Evolutionary conservation across 2,113 vertebrate genomes (phyloP).

Genomic region (Crypturellus undulatus): DNA sequence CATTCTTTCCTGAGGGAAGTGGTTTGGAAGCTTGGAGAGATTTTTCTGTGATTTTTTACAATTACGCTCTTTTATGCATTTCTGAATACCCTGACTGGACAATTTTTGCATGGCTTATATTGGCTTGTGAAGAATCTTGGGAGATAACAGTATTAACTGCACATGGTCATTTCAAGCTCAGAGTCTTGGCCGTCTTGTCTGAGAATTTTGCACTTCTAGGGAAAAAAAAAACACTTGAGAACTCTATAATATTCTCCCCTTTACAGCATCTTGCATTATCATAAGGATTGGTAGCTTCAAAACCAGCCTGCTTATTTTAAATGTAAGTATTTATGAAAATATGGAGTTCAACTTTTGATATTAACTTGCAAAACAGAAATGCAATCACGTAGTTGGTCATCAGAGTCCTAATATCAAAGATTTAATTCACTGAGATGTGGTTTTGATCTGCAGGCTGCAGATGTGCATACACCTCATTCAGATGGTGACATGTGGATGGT

Average conservation of each 20-base stretch:
- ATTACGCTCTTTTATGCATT: slow-evolving; percentile 42
- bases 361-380: not conserved
- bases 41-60: slow-evolving; percentile 63
- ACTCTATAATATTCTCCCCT: not conserved
- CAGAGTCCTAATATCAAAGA: not conserved
- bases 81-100: slow-evolving; percentile 58
- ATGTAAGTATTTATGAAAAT: not conserved
- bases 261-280: not conserved
- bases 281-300: not conserved
- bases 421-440: not conserved
- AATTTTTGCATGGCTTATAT: slow-evolving; percentile 49
- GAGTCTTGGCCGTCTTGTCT: not conserved
- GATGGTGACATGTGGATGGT: slow-evolving; percentile 13
- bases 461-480: not conserved
- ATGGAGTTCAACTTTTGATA: not conserved
- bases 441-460: not conserved
- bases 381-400: not conserved
- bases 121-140: slow-evolving; percentile 56
- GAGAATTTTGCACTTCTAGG: not conserved
- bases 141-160: slow-evolving; percentile 40
- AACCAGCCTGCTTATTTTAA: not conserved
- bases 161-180: slow-evolving; percentile 43
- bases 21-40: not conserved
- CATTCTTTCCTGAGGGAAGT: slow-evolving; percentile 6
- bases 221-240: slow-evolving; percentile 7